These are phyloP conservation scores for Psittacula derbiana DNA, from an alignment of 2,797 vertebrate genomes.

Conservation along the genomic window DNA sequence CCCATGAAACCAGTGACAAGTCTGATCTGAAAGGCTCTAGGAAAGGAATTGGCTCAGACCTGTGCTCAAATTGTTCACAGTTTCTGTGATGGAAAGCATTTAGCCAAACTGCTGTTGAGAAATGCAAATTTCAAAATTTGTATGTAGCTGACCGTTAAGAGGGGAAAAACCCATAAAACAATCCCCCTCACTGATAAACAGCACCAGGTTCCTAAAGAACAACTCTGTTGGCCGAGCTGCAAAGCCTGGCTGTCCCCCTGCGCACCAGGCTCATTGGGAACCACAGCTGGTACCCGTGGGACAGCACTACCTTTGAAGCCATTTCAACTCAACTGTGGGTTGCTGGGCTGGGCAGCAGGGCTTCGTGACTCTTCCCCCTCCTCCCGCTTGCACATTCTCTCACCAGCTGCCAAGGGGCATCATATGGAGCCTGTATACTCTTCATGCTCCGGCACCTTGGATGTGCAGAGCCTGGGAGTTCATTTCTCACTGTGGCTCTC, in stretches of 20 bases:
- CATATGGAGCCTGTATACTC: accelerated
- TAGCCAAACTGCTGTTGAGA: neutral
- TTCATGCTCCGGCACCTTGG: neutral
- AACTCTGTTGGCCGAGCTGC: neutral
- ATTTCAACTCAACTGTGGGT: neutral
- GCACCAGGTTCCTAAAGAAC: neutral
- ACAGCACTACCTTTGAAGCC: accelerated
- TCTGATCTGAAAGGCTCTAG: neutral
- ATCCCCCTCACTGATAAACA: neutral
- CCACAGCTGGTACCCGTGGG: neutral
- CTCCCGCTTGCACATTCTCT: neutral
- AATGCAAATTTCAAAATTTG: neutral
- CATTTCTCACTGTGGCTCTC: neutral
- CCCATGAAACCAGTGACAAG: neutral
- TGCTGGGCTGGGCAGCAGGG: neutral
- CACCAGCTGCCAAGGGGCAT: neutral
- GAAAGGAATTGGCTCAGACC: neutral
- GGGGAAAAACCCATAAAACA: neutral
- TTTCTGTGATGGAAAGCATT: neutral
- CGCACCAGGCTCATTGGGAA: neutral
- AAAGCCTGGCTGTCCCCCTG: accelerated
- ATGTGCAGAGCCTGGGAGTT: neutral
- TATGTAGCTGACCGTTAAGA: neutral
- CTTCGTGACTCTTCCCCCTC: neutral
- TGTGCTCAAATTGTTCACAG: neutral